Evolutionary conservation across 1,140 invertebrate genomes (phyloP).

Genomic region (Brachionus rubens): DNA sequence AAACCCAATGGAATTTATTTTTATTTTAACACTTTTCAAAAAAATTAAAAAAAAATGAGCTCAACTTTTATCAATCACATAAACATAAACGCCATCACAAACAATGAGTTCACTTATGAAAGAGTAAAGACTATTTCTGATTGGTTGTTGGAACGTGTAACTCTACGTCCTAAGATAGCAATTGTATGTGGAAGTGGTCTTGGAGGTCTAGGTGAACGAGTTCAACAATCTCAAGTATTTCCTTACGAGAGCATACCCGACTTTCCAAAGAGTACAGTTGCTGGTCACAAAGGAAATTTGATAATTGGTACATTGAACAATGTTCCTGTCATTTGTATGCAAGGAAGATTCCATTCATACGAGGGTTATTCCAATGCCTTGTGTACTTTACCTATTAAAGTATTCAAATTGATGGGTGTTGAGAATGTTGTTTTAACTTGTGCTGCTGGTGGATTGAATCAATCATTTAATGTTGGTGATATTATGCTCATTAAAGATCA

Average conservation of each 20-base stretch:
- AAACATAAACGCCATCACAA: neutral
- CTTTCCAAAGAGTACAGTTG: slow-evolving; percentile 80
- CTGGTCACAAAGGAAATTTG: slow-evolving; percentile 81
- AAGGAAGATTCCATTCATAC: slow-evolving; percentile 90
- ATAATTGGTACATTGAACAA: slow-evolving; percentile 78
- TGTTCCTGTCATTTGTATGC: slow-evolving; percentile 84
- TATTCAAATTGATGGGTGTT: slow-evolving; percentile 88
- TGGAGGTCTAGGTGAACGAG: slow-evolving; percentile 74
- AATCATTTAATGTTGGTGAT: slow-evolving; percentile 79
- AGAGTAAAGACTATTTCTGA: slow-evolving; percentile 28
- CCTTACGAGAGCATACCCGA: slow-evolving; percentile 83
- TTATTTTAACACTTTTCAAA: neutral
- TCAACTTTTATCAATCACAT: neutral
- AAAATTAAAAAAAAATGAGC: slow-evolving; percentile 4
- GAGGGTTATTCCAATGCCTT: slow-evolving; percentile 75
- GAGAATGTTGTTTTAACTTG: slow-evolving; percentile 84
- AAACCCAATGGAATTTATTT: too few species aligned
- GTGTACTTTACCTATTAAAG: slow-evolving; percentile 85
- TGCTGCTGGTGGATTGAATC: slow-evolving; percentile 87
- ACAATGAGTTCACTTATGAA: slow-evolving; percentile 39
- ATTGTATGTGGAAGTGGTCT: slow-evolving; percentile 93
- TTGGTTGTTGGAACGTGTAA: slow-evolving; percentile 7
- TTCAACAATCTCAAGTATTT: slow-evolving; percentile 72
- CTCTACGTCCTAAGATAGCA: slow-evolving; percentile 71
- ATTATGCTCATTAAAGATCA: slow-evolving; percentile 95